phyloP scores from a whole-genome alignment of 1,140 invertebrate genomes.

The Triops longicaudatus region DNA sequence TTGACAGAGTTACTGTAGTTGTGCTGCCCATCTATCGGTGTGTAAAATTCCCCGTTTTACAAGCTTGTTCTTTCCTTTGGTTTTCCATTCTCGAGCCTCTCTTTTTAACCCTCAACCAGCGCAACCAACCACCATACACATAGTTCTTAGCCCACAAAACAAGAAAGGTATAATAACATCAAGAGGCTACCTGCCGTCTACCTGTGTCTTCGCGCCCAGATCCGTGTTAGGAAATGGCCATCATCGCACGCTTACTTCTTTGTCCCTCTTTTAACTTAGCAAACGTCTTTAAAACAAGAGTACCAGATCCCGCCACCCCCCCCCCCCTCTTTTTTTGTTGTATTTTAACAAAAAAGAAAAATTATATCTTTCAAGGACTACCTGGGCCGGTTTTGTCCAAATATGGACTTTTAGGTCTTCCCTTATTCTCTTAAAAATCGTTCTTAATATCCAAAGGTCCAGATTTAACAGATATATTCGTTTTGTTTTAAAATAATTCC shows the following conservation, averaged over 20 bases:
- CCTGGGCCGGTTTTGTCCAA: neutral
- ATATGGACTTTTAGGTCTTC: neutral
- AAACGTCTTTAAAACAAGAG: too few species aligned
- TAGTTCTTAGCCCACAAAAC: neutral
- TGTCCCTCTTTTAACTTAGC: neutral
- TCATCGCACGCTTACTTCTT: slow-evolving; percentile 5
- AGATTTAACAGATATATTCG: too few species aligned
- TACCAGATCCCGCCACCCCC: too few species aligned
- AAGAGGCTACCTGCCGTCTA: slow-evolving; percentile 14
- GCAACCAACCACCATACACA: too few species aligned
- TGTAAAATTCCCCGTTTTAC: too few species aligned
- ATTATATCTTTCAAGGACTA: neutral
- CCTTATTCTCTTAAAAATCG: neutral
- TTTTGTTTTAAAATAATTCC: too few species aligned
- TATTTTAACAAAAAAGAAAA: neutral
- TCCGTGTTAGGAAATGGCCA: neutral
- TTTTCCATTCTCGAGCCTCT: too few species aligned
- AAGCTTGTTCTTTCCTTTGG: too few species aligned
- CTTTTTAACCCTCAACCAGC: too few species aligned
- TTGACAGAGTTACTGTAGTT: too few species aligned
- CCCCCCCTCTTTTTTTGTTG: neutral
- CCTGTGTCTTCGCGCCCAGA: slow-evolving; percentile 9
- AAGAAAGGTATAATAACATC: slow-evolving; percentile 12
- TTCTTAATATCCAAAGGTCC: neutral
- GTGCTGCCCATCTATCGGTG: too few species aligned